Conservation (phyloP, 2,888 invertebrate species). For the Dolichomitus sp. region DNA sequence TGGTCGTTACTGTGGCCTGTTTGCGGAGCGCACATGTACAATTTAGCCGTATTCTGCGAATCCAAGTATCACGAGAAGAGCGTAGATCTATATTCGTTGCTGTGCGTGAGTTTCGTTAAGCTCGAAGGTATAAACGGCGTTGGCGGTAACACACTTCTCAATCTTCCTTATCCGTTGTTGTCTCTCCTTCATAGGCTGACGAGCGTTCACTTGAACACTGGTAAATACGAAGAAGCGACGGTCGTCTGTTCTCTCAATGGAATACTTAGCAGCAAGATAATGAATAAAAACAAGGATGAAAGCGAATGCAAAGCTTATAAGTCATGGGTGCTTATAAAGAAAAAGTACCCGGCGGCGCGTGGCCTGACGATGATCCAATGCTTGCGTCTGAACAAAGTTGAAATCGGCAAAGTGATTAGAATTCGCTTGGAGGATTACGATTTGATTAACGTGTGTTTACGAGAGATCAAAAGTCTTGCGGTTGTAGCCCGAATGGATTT, state of each 20-base stretch:
- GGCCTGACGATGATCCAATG: constrained; percentile 73
- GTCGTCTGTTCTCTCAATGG: constrained; percentile 76
- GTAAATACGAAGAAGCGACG: constrained; percentile 78
- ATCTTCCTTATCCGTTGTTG: constrained; percentile 57
- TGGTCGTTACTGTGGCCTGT: constrained; percentile 76
- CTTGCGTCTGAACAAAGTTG: constrained; percentile 70
- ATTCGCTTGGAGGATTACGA: constrained; percentile 74
- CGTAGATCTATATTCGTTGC: constrained; percentile 68
- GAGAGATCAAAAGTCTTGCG: constrained; percentile 76
- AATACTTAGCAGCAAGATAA: constrained; percentile 69
- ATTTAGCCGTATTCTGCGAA: constrained; percentile 73
- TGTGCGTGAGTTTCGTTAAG: constrained; percentile 71
- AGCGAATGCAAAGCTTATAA: constrained; percentile 77
- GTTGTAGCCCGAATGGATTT: constrained; percentile 71
- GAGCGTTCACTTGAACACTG: constrained; percentile 69
- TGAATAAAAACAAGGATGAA: constrained; percentile 41
- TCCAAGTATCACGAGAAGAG: constrained; percentile 71
- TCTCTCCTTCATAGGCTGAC: constrained; percentile 73
- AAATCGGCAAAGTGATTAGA: constrained; percentile 16
- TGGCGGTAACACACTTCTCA: constrained; percentile 62
- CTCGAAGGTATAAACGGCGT: constrained; percentile 73
- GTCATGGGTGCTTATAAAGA: constrained; percentile 80
- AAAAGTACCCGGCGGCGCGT: constrained; percentile 65
- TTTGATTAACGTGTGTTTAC: constrained; percentile 74
- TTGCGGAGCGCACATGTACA: constrained; percentile 75